A percentile compares a stretch with the other conserved stretches of the same genome.
These are phyloP conservation scores for Thalassophryne amazonica DNA, from an alignment of 2,797 vertebrate species.

Conservation along the genomic window DNA sequence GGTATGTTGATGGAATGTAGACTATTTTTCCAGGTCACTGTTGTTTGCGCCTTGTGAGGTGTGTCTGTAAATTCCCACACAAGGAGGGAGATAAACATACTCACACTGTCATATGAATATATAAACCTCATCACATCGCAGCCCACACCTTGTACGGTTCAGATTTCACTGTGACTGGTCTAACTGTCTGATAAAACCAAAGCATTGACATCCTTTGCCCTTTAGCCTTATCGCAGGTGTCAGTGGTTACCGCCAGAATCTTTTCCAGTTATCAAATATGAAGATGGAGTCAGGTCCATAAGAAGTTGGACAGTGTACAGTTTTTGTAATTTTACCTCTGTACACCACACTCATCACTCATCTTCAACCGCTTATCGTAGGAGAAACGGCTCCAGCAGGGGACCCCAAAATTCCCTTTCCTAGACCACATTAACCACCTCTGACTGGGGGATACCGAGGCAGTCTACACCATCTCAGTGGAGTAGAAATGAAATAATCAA, in stretches of 20 bases:
- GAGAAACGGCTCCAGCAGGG: too few species aligned
- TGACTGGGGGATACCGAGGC: too few species aligned
- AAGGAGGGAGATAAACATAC: conserved; percentile 71
- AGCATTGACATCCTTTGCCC: background rate
- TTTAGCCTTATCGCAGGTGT: background rate
- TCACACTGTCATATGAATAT: conserved; percentile 50
- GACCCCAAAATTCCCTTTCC: too few species aligned
- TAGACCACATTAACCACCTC: too few species aligned
- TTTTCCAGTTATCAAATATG: background rate
- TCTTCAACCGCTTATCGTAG: too few species aligned
- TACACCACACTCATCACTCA: too few species aligned
- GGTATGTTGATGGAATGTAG: conserved; percentile 74
- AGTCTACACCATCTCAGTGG: too few species aligned
- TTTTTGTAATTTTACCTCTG: too few species aligned
- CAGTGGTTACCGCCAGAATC: background rate
- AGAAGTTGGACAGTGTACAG: too few species aligned
- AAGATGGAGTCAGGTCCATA: background rate
- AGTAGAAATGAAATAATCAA: too few species aligned
- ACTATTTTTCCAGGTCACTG: conserved; percentile 75
- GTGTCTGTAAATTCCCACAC: conserved; percentile 72
- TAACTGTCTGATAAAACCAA: background rate
- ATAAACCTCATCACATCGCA: conserved; percentile 50
- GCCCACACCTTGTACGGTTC: conserved; percentile 48
- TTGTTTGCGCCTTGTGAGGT: conserved; percentile 74
- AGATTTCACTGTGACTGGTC: conserved; percentile 12